Evolutionary conservation across 2,797 vertebrate genomes (phyloP).

Genomic region (Gymnoscopelus microlampas): DNA sequence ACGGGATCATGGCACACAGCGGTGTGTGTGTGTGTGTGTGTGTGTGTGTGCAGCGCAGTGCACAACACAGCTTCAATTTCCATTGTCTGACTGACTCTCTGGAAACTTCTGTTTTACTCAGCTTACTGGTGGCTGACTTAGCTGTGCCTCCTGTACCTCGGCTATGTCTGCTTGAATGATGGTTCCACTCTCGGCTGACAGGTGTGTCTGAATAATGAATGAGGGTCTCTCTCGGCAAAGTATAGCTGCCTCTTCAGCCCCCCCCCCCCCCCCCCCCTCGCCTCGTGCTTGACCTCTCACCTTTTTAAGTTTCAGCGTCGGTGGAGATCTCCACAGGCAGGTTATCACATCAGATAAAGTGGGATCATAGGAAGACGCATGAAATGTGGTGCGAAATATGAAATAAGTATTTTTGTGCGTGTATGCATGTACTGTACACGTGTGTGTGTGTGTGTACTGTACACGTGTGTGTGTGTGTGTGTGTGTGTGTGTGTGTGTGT

Average conservation of each 20-base stretch:
- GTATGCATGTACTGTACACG: neutral
- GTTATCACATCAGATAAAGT: too few relatives aligned
- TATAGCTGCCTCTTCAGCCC: slow-evolving; percentile 40
- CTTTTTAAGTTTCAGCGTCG: slow-evolving; percentile 62
- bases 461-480: slow-evolving; percentile 16
- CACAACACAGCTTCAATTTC: slow-evolving; percentile 24
- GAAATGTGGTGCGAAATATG: too few relatives aligned
- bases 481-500: slow-evolving; percentile 1
- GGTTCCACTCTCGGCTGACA: slow-evolving; percentile 62
- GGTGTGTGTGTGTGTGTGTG: too few relatives aligned
- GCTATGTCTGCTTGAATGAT: slow-evolving; percentile 60
- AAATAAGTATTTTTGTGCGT: too few relatives aligned
- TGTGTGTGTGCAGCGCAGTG: neutral
- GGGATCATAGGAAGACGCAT: too few relatives aligned
- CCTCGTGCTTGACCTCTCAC: slow-evolving; percentile 63
- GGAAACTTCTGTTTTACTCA: slow-evolving; percentile 53
- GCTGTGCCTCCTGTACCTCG: slow-evolving; percentile 46
- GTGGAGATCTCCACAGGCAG: too few relatives aligned
- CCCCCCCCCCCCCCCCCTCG: too few relatives aligned
- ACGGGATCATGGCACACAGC: too few relatives aligned
- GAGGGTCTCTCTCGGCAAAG: slow-evolving; percentile 52
- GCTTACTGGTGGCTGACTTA: slow-evolving; percentile 13
- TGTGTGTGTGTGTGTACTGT: slow-evolving; percentile 24
- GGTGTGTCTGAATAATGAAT: slow-evolving; percentile 77
- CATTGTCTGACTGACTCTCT: slow-evolving; percentile 44